phyloP scores from a whole-genome alignment of 2,113 vertebrate genomes.

The Leucosticte australis region DNA sequence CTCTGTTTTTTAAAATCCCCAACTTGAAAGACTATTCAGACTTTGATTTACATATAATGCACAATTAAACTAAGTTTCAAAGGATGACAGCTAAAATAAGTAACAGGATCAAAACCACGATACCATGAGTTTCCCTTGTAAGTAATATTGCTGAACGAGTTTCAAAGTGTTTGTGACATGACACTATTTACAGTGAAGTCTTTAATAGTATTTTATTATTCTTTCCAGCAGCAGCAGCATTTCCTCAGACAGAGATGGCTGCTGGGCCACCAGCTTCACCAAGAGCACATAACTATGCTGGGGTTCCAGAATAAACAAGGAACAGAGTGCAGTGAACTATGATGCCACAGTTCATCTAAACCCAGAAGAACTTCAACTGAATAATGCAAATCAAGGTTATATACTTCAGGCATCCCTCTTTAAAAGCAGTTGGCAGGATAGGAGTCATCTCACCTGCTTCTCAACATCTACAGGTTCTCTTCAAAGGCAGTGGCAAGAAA shows the following conservation, averaged over 20 bases:
- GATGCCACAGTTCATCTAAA: background rate
- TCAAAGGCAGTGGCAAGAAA: background rate
- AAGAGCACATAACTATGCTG: background rate
- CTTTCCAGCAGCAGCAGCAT: background rate
- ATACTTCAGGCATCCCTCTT: background rate
- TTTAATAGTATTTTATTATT: background rate
- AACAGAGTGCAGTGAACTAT: background rate
- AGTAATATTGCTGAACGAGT: background rate
- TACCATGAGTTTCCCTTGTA: background rate
- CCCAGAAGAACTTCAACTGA: background rate
- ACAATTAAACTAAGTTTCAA: constrained; percentile 20
- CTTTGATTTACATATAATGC: background rate
- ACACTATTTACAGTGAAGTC: background rate
- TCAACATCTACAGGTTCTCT: background rate
- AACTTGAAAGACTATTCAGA: background rate
- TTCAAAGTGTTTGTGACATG: background rate
- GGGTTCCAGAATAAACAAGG: background rate
- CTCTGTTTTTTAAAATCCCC: background rate
- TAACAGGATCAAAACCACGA: background rate
- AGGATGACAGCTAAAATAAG: background rate
- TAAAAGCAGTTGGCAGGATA: background rate
- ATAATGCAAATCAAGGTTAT: background rate
- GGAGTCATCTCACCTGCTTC: background rate
- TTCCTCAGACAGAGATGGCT: background rate
- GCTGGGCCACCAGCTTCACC: background rate